Base-by-base conservation (phyloP, 2,888 invertebrate genomes). In the Laothoe populi region DNA sequence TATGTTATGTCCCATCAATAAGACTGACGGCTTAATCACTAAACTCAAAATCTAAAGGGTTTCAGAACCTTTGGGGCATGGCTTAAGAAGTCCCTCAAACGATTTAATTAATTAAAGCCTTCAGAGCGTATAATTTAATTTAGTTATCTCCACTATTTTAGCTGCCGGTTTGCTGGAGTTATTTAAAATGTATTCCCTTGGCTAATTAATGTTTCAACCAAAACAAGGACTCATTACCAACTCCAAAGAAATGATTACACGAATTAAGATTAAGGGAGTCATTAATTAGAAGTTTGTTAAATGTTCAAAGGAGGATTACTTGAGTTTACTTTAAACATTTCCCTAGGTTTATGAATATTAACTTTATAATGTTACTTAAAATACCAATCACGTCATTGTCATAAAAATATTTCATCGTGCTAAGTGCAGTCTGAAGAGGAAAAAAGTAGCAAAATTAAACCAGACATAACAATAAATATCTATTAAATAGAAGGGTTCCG, bases 51-150 rank as follows among this genome's bases (percentile, higher is more conserved):
- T n/a, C 48, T 2, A n/a, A 24, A 24, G 2, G 26, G 24, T 5
- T 16, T 26, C 7, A 48, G 26, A 16, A 16, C 26, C 49, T 48
- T 48, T 24, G 26, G 31, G 45, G 8, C 21, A 8, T n/a, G 26
- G 31, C 26, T 49, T 31, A 16, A 49, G 49, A 49, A 49, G 49
- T 31, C 31, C 31, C 10, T 40, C 38, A 11, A 44, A 23, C 7
- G 23, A 31, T 31, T 31, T 40, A 21, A 11, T 23, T 46, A 45
- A 40, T 48, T 48, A 24, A 48, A 45, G 1, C 5, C 19, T 46
- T 31, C n/a, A 35, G 35, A 60, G 31, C 26, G 10, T 45, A 45
- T 46, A 35, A 46, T 10, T 38, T 46, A 46, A 60, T 46, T 46
- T 23, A 60, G 23, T n/a, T n/a, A 35, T 21, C 35, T 8, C 26